Evolutionary conservation across 2,113 vertebrate species (phyloP).

Genomic region (Irena cyanogastra): DNA sequence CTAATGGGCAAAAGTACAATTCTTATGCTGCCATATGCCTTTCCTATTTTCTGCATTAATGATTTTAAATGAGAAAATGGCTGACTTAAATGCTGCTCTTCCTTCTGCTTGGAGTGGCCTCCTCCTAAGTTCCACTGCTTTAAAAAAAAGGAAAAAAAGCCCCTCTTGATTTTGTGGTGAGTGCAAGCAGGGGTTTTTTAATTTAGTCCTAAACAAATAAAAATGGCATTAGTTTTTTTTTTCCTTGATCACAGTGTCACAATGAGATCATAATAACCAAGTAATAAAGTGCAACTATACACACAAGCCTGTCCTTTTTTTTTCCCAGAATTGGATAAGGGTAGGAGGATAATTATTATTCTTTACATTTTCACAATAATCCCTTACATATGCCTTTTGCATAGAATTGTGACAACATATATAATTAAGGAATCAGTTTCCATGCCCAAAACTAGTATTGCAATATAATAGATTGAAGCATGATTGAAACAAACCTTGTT

Average conservation of each 20-base stretch:
- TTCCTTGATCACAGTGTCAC: neutral
- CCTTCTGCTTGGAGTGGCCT: neutral
- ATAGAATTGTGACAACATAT: neutral
- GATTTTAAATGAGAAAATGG: neutral
- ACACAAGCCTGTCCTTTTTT: neutral
- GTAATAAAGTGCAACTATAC: neutral
- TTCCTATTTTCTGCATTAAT: neutral
- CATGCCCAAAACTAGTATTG: neutral
- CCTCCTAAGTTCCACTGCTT: neutral
- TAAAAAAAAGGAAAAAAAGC: neutral
- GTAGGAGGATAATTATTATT: neutral
- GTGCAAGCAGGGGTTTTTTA: neutral
- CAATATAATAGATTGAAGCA: neutral
- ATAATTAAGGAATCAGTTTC: neutral
- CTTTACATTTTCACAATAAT: neutral
- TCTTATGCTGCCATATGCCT: neutral
- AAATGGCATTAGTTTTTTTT: neutral
- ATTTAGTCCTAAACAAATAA: neutral
- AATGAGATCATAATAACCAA: neutral
- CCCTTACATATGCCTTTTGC: neutral
- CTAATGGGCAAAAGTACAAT: neutral
- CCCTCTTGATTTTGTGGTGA: neutral
- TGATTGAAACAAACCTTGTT: neutral
- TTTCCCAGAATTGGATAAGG: neutral
- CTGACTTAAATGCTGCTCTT: neutral